phyloP scores from a whole-genome alignment of 2,888 invertebrate genomes.

The Ecliptopera silaceata region DNA sequence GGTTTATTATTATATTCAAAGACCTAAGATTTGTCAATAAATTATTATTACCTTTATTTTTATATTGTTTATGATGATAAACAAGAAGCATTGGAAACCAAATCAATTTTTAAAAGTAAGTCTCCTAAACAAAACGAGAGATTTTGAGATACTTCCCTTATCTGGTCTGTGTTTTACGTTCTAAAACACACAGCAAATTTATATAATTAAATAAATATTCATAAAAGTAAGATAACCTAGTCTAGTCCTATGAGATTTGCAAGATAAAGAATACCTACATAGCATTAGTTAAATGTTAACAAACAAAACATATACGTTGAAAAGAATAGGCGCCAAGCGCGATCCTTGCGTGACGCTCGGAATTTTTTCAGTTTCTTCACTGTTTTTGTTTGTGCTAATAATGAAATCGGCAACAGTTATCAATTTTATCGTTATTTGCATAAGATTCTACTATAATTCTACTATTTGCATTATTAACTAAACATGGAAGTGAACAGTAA shows the following conservation, averaged over 20 bases:
- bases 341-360: background rate
- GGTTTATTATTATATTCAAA: no score
- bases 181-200: background rate
- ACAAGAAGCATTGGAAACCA: no score
- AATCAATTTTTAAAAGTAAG: no score
- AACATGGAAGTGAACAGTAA: slow-evolving; percentile 16
- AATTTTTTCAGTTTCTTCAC: background rate
- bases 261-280: background rate
- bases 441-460: slow-evolving; percentile 1
- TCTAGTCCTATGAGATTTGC: background rate
- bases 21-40: no score
- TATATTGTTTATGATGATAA: no score
- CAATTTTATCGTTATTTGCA: background rate
- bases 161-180: no score
- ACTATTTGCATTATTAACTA: slow-evolving; percentile 12
- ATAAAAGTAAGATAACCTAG: background rate
- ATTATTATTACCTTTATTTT: no score
- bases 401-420: background rate
- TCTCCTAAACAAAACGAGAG: no score
- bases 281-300: background rate
- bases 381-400: background rate
- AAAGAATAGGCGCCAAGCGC: background rate
- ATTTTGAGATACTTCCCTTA: no score
- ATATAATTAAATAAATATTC: background rate
- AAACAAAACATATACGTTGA: background rate